Evolutionary conservation across 2,113 vertebrate species (phyloP).

Genomic region (Mionectes macconnelli): DNA sequence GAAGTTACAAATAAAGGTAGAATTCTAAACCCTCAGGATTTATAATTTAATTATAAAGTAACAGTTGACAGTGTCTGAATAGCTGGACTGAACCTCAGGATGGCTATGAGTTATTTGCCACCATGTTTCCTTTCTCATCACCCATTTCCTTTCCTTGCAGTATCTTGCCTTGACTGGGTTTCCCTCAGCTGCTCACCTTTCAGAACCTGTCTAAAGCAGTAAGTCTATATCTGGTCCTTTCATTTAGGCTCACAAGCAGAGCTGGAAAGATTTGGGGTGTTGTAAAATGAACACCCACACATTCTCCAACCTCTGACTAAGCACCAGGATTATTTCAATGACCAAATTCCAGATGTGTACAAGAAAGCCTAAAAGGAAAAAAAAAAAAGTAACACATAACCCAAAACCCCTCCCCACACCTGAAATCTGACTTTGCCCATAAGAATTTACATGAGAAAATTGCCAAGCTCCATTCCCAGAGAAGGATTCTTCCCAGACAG

Average conservation of each 20-base stretch:
- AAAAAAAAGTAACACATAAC: fast-evolving
- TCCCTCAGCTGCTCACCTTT: background rate
- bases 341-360: background rate
- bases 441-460: background rate
- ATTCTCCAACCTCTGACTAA: background rate
- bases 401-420: background rate
- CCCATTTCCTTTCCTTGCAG: background rate
- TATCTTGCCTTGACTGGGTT: background rate
- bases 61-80: background rate
- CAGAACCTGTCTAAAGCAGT: background rate
- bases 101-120: background rate
- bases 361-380: background rate
- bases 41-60: background rate
- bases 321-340: background rate
- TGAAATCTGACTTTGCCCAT: background rate
- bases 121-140: background rate
- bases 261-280: background rate
- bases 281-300: background rate
- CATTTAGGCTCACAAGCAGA: background rate
- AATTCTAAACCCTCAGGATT: background rate
- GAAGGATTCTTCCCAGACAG: background rate
- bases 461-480: background rate
- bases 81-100: background rate
- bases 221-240: background rate
- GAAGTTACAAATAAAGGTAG: background rate